These are phyloP conservation scores for Synergus gifuensis DNA, from an alignment of 2,888 invertebrate species.

Conservation along the genomic window DNA sequence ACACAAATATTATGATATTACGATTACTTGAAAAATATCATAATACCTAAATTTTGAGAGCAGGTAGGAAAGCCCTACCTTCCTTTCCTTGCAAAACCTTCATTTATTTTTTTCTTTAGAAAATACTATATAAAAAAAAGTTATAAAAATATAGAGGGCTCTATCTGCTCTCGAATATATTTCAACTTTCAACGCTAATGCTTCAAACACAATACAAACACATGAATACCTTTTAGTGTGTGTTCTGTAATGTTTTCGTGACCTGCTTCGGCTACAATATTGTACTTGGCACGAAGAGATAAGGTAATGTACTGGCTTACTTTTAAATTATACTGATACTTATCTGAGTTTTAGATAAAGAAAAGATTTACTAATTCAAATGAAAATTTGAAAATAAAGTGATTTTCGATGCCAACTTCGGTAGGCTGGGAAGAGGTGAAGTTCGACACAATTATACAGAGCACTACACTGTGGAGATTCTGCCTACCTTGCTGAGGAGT, in stretches of 20 bases:
- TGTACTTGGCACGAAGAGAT: constrained; percentile 48
- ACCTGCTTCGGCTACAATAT: constrained; percentile 65
- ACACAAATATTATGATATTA: constrained; percentile 26
- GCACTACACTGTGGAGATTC: constrained; percentile 68
- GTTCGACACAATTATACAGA: constrained; percentile 37
- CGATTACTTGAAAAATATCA: constrained; percentile 21
- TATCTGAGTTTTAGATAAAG: constrained; percentile 27
- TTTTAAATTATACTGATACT: constrained; percentile 42
- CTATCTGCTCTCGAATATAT: constrained; percentile 53
- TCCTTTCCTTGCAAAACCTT: background rate
- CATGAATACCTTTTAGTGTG: constrained; percentile 69
- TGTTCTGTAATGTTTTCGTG: constrained; percentile 67
- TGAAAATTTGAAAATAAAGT: constrained; percentile 35
- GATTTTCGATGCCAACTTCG: constrained; percentile 36
- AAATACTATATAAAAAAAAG: background rate
- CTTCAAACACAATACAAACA: constrained; percentile 64
- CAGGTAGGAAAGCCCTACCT: constrained; percentile 3
- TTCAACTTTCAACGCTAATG: constrained; percentile 46
- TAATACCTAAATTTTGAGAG: constrained; percentile 46
- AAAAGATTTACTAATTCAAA: constrained; percentile 1
- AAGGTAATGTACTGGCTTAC: constrained; percentile 33
- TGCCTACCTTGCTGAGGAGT: constrained; percentile 81
- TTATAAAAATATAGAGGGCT: constrained; percentile 27
- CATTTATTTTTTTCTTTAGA: no score
- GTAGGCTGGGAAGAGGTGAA: constrained; percentile 38